Evolutionary conservation across 2,113 vertebrate genomes (phyloP), one percentile per base, ranked within the genome.

Genomic region (Cairina moschata): DNA sequence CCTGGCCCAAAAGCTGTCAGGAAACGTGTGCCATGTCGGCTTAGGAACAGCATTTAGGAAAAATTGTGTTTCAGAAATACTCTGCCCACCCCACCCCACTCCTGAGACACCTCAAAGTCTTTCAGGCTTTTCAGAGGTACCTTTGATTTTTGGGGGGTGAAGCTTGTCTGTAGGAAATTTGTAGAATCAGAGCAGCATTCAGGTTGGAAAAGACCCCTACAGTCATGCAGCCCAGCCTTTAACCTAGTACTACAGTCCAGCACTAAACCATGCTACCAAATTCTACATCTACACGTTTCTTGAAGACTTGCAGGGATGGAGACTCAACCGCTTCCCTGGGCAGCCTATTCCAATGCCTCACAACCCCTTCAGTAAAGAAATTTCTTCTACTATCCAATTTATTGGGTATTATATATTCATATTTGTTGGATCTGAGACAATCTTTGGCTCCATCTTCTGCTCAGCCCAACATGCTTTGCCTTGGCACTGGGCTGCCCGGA

Each of bases 31-130:
- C 42, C 18, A 2, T 17, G 48, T 9, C 40, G 8, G 21, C 0
- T 48, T 31, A 71, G 52, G 50, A 87, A 42, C 8, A 36, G 4
- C 3, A 2, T 42, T 72, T 48, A 26, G 52, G 63, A 67, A 79
- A 21, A 1, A 2, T 2, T 8, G 21, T 10, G 26, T 28, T 69
- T 83, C 69, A 86, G 26, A 75, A 74, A 58, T 20, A 23, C 10
- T 1, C n/a, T 16, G 4, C 18, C 25, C 40, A 18, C 34, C 36
- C 42, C 1, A 2, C 34, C 40, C 52, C 1, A 2, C 38, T 32
- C 3, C 8, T 34, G 81, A 66, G 20, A 11, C 31, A 4, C 48
- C 85, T n/a, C 50, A 48, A 48, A 48, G 46, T 21, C 46, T 46
- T 66, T 23, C 48, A 73, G 59, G 11, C 6, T 31, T 42, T 91